phyloP scores from a whole-genome alignment of 2,888 invertebrate species.

The Pristionchus entomophagus region DNA sequence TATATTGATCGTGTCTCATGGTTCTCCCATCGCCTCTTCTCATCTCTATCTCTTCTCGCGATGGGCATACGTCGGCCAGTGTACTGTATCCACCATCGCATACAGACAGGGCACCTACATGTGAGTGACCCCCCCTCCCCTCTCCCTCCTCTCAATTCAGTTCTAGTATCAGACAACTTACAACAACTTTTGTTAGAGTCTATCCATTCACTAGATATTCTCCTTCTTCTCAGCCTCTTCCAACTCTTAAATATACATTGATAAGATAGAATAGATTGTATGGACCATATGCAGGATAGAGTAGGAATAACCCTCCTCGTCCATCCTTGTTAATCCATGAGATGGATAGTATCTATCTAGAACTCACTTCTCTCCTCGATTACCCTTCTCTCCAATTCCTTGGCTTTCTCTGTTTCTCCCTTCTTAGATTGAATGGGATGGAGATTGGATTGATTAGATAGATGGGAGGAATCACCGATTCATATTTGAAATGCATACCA shows the following conservation, averaged over 20 bases:
- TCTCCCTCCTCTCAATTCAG: background rate
- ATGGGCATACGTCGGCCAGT: conserved; percentile 70
- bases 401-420: conserved; percentile 46
- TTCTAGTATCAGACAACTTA: too few species aligned
- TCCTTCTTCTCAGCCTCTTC: background rate
- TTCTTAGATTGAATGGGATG: conserved; percentile 47
- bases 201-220: background rate
- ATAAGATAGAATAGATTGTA: too few species aligned
- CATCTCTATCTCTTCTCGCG: conserved; percentile 64
- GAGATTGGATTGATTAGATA: conserved; percentile 55
- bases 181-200: too few species aligned
- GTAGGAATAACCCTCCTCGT: too few species aligned
- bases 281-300: too few species aligned
- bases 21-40: conserved; percentile 69
- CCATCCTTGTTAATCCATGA: too few species aligned
- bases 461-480: conserved; percentile 57
- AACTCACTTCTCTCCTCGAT: conserved; percentile 36
- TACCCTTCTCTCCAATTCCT: conserved; percentile 26
- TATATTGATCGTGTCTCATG: conserved; percentile 63
- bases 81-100: conserved; percentile 56
- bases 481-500: too few species aligned
- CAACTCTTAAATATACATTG: background rate
- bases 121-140: conserved; percentile 27
- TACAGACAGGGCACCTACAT: conserved; percentile 13
- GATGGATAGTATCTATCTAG: background rate